phyloP scores from a whole-genome alignment of 2,797 vertebrate species.

The Xenops minutus region DNA sequence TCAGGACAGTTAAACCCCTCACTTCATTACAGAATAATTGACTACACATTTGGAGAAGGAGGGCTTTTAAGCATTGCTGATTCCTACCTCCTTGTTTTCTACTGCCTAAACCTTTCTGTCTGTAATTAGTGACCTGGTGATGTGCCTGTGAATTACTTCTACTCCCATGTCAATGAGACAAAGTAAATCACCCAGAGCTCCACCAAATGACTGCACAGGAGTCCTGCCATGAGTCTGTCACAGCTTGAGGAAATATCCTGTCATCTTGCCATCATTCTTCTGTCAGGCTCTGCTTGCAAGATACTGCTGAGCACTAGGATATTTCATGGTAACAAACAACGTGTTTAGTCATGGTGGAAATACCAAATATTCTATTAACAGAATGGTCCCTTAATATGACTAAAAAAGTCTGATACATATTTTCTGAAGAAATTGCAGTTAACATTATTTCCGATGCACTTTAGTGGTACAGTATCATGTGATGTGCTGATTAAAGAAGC shows the following conservation, averaged over 20 bases:
- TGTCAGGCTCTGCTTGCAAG: neutral
- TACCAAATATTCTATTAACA: neutral
- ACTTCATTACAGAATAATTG: neutral
- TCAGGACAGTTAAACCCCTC: neutral
- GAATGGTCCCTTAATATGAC: neutral
- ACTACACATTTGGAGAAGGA: neutral
- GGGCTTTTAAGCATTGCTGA: neutral
- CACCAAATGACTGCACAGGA: neutral
- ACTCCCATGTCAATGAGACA: neutral
- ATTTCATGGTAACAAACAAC: neutral
- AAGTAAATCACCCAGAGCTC: neutral
- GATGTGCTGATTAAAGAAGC: neutral
- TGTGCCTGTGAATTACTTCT: neutral
- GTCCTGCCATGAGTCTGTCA: accelerated
- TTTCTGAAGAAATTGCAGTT: neutral
- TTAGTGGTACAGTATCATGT: neutral
- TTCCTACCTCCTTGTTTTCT: neutral
- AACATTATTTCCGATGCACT: neutral
- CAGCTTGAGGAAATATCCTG: neutral
- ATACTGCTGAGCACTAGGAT: neutral
- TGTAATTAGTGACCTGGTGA: neutral
- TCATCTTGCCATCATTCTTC: neutral
- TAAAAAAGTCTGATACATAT: neutral
- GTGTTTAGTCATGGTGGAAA: neutral
- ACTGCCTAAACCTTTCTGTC: neutral